Evolutionary conservation across 2,888 invertebrate genomes (phyloP).

Genomic region (Amiota communis): DNA sequence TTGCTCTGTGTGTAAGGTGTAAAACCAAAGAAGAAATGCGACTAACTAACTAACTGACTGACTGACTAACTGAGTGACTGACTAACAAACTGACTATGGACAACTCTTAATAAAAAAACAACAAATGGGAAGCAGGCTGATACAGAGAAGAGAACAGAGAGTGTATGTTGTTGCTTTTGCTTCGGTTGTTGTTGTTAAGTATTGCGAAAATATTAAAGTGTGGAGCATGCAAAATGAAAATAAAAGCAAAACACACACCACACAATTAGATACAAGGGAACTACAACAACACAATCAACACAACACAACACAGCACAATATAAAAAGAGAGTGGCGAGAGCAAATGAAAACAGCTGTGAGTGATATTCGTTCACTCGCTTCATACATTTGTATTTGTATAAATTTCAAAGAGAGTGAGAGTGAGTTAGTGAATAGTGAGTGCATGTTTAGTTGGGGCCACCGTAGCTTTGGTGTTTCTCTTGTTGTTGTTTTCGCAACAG

Average conservation of each 20-base stretch:
- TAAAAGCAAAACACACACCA: neutral
- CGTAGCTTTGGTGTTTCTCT: neutral
- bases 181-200: neutral
- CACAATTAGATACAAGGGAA: neutral
- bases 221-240: slow-evolving; percentile 10
- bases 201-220: slow-evolving; percentile 12
- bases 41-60: slow-evolving; percentile 8
- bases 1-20: slow-evolving; percentile 37
- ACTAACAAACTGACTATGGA: neutral
- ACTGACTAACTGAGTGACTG: neutral
- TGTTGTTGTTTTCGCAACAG: slow-evolving; percentile 16
- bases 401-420: slow-evolving; percentile 16
- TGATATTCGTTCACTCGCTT: neutral
- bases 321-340: neutral
- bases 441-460: slow-evolving; percentile 31
- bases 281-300: no score
- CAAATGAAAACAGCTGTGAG: slow-evolving; percentile 28
- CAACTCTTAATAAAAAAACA: neutral
- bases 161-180: neutral
- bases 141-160: neutral
- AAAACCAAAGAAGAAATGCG: slow-evolving; percentile 24
- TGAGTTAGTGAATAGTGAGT: slow-evolving; percentile 36
- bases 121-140: neutral
- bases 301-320: no score
- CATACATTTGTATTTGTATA: slow-evolving; percentile 26